Conservation (phyloP, 2,888 invertebrate species). For the Drosophila mulleri region DNA sequence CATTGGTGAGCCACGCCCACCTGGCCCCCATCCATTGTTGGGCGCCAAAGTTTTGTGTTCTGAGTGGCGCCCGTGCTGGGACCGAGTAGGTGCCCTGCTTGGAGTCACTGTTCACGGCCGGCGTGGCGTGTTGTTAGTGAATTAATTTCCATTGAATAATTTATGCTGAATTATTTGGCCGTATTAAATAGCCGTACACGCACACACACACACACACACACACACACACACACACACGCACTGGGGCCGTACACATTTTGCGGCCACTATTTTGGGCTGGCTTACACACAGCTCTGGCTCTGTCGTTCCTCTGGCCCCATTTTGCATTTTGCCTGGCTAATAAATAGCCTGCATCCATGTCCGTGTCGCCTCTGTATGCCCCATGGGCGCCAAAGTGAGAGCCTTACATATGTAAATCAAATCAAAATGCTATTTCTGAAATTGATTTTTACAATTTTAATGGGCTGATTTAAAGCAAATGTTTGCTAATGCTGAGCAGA, state of each 20-base stretch:
- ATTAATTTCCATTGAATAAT: conserved; percentile 82
- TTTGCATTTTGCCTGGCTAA: conserved; percentile 43
- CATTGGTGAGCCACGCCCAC: conserved; percentile 14
- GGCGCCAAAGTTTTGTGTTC: conserved; percentile 61
- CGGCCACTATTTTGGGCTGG: conserved; percentile 28
- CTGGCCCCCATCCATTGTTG: not conserved
- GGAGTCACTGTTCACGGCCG: conserved; percentile 14
- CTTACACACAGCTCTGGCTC: conserved; percentile 12
- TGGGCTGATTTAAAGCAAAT: conserved; percentile 32
- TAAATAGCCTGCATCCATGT: conserved; percentile 2
- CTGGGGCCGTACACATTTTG: conserved; percentile 33
- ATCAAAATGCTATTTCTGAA: conserved; percentile 78
- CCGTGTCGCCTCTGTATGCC: conserved; percentile 23
- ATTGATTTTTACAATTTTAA: conserved; percentile 80
- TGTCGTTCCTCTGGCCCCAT: conserved; percentile 10
- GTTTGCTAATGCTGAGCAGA: not conserved
- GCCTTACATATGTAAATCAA: conserved; percentile 70
- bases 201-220: conserved; percentile 3
- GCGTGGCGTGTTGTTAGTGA: conserved; percentile 72
- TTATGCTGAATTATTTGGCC: conserved; percentile 78
- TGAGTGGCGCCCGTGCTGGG: conserved; percentile 42
- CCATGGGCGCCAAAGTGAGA: conserved; percentile 22
- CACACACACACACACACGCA: conserved; percentile 2
- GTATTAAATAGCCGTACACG: conserved; percentile 68
- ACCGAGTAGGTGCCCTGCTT: conserved; percentile 26